phyloP scores from a whole-genome alignment of 2,797 vertebrate genomes.

The Knipowitschia caucasica region DNA sequence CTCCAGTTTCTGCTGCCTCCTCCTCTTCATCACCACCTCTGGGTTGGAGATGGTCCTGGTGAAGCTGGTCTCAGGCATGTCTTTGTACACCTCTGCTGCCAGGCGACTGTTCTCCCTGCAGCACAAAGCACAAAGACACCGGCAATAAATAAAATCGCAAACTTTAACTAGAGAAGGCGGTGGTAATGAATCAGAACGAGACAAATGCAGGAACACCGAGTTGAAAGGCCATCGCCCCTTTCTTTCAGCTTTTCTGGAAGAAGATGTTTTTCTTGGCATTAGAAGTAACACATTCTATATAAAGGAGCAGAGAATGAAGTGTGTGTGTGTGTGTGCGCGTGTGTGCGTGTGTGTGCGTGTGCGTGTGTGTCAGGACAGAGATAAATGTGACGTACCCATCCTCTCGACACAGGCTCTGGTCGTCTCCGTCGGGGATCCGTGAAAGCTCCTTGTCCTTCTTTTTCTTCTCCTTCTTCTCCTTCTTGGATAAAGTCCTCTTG shows the following conservation, averaged over 20 bases:
- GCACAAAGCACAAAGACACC: background rate
- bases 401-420: conserved; percentile 77
- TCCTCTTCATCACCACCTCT: conserved; percentile 96
- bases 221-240: conserved; percentile 20
- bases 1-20: conserved; percentile 93
- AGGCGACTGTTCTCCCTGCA: conserved; percentile 88
- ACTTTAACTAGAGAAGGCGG: background rate
- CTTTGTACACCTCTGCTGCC: conserved; percentile 97
- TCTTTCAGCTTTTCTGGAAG: conserved; percentile 17
- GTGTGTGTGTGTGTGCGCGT: too few relatives aligned
- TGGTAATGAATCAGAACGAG: background rate
- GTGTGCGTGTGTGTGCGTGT: too few relatives aligned
- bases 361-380: conserved; percentile 40
- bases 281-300: conserved; percentile 10
- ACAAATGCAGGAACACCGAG: conserved; percentile 17
- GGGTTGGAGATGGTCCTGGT: conserved; percentile 98
- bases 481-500: conserved; percentile 95
- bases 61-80: conserved; percentile 99
- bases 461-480: conserved; percentile 97
- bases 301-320: conserved; percentile 28
- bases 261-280: conserved; percentile 20
- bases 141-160: background rate
- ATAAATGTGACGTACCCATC: conserved; percentile 78
- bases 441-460: conserved; percentile 90
- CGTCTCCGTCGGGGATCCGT: conserved; percentile 86